Conservation (phyloP, 2,113 vertebrate genomes). For the Solenodon paradoxus region DNA sequence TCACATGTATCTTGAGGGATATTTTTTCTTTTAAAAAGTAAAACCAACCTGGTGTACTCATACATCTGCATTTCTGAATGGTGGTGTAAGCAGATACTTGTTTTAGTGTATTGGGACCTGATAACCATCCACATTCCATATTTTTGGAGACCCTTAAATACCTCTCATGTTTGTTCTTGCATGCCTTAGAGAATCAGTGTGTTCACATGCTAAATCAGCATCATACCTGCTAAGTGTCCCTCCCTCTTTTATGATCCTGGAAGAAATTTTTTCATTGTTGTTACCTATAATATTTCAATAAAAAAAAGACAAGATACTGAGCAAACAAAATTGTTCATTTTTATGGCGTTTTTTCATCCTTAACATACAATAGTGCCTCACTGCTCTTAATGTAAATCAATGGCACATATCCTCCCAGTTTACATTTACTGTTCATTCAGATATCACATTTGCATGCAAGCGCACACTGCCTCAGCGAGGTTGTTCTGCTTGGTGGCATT, state of each 20-base stretch:
- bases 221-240: not conserved
- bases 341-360: not conserved
- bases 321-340: not conserved
- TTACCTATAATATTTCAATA: constrained; percentile 22
- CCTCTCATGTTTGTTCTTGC: not conserved
- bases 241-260: not conserved
- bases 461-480: not conserved
- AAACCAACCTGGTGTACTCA: not conserved
- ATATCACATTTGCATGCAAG: not conserved
- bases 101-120: not conserved
- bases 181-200: not conserved
- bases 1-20: not conserved
- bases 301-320: not conserved
- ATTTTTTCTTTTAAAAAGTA: not conserved
- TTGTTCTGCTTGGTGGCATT: not conserved
- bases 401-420: not conserved
- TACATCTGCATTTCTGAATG: constrained; percentile 22
- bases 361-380: not conserved
- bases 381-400: constrained; percentile 1
- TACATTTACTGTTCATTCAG: not conserved
- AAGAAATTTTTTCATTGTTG: not conserved
- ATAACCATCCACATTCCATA: not conserved
- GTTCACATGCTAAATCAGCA: not conserved
- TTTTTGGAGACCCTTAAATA: not conserved
- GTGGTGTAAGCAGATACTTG: not conserved